A percentile compares a stretch with the other conserved stretches of the same genome.
Evolutionary conservation across 2,113 vertebrate genomes (phyloP).

Genomic region (Epinephelus lanceolatus): DNA sequence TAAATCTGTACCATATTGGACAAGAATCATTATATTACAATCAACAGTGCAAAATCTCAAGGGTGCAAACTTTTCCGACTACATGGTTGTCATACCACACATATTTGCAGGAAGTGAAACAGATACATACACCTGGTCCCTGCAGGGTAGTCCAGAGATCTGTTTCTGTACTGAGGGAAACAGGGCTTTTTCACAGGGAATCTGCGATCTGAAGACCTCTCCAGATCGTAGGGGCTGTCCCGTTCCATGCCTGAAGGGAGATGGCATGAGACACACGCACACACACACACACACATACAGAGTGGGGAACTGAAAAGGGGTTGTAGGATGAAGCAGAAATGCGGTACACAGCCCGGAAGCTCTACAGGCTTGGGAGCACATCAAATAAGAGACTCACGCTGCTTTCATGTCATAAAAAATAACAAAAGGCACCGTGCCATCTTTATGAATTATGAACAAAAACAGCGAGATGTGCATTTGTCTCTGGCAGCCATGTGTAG

Average conservation of each 20-base stretch:
- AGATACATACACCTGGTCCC: constrained; percentile 76
- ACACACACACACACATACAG: constrained; percentile 26
- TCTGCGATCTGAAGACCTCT: constrained; percentile 83
- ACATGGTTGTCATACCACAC: constrained; percentile 36
- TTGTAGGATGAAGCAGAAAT: constrained; percentile 25
- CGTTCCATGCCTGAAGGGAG: constrained; percentile 81
- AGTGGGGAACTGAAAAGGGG: constrained; percentile 31
- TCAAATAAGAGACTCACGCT: constrained; percentile 37
- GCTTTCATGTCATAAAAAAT: constrained; percentile 49
- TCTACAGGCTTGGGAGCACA: constrained; percentile 36
- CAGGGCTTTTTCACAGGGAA: constrained; percentile 82
- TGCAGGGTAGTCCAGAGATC: constrained; percentile 83
- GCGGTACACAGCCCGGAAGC: neutral
- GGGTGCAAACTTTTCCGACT: neutral
- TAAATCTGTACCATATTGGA: neutral
- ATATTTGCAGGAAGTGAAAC: constrained; percentile 48
- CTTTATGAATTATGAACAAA: constrained; percentile 53
- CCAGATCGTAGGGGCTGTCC: constrained; percentile 80
- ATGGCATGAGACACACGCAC: constrained; percentile 54
- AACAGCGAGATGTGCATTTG: constrained; percentile 1
- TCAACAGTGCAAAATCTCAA: neutral
- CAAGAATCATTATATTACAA: neutral
- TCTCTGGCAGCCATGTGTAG: neutral
- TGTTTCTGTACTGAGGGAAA: constrained; percentile 84
- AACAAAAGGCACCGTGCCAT: constrained; percentile 29